phyloP scores from a whole-genome alignment of 2,888 invertebrate genomes.

The Apomyelois bistriatella region DNA sequence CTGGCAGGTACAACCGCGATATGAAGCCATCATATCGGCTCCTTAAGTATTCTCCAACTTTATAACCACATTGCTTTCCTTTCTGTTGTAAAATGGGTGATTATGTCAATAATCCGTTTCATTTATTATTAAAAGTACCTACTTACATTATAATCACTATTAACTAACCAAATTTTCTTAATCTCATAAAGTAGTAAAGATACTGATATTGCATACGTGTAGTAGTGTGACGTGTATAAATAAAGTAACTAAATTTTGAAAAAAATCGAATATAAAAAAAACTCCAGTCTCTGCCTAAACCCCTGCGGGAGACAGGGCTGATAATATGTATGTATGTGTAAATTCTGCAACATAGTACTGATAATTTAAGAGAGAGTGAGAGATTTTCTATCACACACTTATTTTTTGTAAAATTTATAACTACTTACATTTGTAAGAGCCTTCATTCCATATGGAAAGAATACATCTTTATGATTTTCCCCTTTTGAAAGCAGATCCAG shows the following conservation, averaged over 20 bases:
- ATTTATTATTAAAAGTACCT: neutral
- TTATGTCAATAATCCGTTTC: neutral
- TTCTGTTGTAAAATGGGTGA: conserved; percentile 44
- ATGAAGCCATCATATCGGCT: conserved; percentile 64
- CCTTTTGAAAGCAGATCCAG: conserved; percentile 76
- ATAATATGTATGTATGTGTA: no score
- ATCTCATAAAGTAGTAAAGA: no score
- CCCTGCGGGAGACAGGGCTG: no score
- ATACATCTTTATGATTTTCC: conserved; percentile 47
- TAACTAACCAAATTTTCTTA: no score
- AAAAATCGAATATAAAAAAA: no score
- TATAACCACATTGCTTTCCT: conserved; percentile 73
- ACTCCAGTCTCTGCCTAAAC: no score
- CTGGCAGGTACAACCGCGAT: conserved; percentile 63
- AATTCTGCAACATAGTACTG: no score
- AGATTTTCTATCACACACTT: no score
- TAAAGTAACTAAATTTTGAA: neutral
- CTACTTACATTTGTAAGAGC: conserved; percentile 82
- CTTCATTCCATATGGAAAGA: conserved; percentile 83
- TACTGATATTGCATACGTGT: no score
- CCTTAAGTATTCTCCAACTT: conserved; percentile 70
- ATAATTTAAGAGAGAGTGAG: no score
- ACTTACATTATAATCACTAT: neutral
- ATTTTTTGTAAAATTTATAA: no score
- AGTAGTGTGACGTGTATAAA: no score